Evolutionary conservation across 2,888 invertebrate species (phyloP).

Genomic region (Hybos culiciformis): DNA sequence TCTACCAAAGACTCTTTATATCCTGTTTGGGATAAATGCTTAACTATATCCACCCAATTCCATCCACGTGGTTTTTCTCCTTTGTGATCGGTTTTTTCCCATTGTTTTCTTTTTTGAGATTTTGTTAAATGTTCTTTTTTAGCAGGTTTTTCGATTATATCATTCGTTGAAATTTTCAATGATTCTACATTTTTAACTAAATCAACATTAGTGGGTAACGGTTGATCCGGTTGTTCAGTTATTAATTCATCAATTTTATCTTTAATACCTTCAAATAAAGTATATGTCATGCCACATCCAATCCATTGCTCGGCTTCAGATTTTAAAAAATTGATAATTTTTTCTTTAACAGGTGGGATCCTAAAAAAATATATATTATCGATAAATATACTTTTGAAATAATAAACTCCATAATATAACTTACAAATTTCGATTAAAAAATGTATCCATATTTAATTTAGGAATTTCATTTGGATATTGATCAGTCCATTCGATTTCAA

Average conservation of each 20-base stretch:
- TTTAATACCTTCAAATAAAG: constrained; percentile 80
- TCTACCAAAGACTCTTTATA: too few relatives aligned
- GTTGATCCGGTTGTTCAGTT: constrained; percentile 50
- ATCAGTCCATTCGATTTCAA: constrained; percentile 78
- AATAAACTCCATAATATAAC: constrained; percentile 28
- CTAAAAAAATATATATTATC: constrained; percentile 33
- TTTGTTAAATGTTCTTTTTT: constrained; percentile 81
- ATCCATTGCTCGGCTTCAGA: constrained; percentile 68
- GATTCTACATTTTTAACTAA: constrained; percentile 22
- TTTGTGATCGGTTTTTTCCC: constrained; percentile 68
- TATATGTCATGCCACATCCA: constrained; percentile 89
- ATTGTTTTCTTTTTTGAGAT: constrained; percentile 77
- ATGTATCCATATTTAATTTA: constrained; percentile 70
- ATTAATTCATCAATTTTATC: constrained; percentile 63
- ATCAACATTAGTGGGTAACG: constrained; percentile 15
- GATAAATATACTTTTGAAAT: neutral
- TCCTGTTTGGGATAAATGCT: constrained; percentile 75
- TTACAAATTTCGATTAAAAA: constrained; percentile 88
- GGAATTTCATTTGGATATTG: constrained; percentile 78
- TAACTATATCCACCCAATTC: constrained; percentile 95
- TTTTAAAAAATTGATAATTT: constrained; percentile 45
- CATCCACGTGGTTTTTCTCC: constrained; percentile 81
- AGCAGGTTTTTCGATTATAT: constrained; percentile 38
- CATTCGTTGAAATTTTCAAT: constrained; percentile 29
- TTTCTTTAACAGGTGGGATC: constrained; percentile 53